Conservation (phyloP, 1,140 invertebrate genomes). For the Frieseomelitta varia region DNA sequence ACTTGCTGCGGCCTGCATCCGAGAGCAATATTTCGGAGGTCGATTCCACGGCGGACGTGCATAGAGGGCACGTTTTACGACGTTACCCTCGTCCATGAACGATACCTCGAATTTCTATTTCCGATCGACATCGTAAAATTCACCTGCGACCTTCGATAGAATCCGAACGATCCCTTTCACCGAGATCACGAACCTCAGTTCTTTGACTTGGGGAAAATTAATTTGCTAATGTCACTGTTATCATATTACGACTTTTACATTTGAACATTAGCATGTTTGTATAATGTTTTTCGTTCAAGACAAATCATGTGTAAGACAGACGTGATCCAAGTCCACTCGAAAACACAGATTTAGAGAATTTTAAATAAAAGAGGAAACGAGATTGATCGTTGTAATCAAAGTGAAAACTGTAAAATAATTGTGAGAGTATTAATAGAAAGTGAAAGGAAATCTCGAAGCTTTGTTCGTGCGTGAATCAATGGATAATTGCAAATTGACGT, state of each 20-base stretch:
- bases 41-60: neutral
- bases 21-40: conserved; percentile 7
- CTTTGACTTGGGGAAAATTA: neutral
- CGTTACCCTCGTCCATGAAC: neutral
- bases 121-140: conserved; percentile 27
- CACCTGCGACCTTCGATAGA: conserved; percentile 12
- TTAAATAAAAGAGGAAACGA: too few species aligned
- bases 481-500: neutral
- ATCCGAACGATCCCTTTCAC: neutral
- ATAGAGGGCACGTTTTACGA: conserved; percentile 16
- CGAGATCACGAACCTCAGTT: neutral
- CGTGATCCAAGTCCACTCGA: too few species aligned
- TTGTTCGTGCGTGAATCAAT: neutral
- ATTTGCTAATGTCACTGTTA: too few species aligned
- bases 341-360: too few species aligned
- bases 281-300: neutral
- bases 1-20: too few species aligned
- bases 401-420: neutral
- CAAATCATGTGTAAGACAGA: too few species aligned
- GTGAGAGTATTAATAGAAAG: too few species aligned
- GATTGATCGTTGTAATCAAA: too few species aligned
- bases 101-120: conserved; percentile 23
- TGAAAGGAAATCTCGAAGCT: neutral
- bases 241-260: too few species aligned
- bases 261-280: too few species aligned